A percentile compares a stretch with the other conserved stretches of the same genome.
Conservation (phyloP, 64 coral and sea anemone genomes). For the Acropora yongei region DNA sequence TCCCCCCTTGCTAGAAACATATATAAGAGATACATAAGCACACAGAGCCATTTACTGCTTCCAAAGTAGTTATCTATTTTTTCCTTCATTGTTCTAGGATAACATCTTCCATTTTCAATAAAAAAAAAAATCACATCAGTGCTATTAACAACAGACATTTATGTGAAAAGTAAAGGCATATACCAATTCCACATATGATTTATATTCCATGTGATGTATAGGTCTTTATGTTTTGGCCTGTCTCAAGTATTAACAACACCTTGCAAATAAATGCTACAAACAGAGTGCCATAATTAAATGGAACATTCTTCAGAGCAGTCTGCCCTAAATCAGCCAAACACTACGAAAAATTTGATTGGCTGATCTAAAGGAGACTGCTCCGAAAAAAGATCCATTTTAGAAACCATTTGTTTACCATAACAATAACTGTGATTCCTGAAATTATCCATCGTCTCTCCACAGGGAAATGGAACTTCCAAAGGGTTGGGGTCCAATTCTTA, state of each 20-base stretch:
- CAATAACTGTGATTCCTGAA: neutral
- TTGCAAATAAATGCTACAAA: conserved; percentile 13
- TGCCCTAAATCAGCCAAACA: conserved; percentile 12
- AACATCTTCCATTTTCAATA: conserved; percentile 20
- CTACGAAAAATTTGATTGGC: conserved; percentile 23
- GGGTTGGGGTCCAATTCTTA: neutral
- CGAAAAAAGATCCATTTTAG: neutral
- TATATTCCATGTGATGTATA: conserved; percentile 8
- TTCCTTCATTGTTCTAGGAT: conserved; percentile 12
- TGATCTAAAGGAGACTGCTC: conserved; percentile 2
- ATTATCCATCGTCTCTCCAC: neutral
- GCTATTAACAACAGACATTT: conserved; percentile 8
- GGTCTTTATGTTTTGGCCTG: conserved; percentile 19
- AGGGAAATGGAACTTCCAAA: neutral
- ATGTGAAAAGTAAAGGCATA: conserved; percentile 20
- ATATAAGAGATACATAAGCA: conserved; percentile 17
- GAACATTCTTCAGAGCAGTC: conserved; percentile 18
- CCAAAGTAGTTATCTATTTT: conserved; percentile 20
- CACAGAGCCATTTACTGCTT: conserved; percentile 16
- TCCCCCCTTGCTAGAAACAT: conserved; percentile 6
- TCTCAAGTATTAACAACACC: conserved; percentile 3
- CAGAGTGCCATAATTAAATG: conserved; percentile 6
- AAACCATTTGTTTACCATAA: neutral
- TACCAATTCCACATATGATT: conserved; percentile 6
- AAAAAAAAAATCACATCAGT: conserved; percentile 11